Percentiles rank a stretch among this genome's conserved stretches.
phyloP scores from a whole-genome alignment of 2,113 vertebrate genomes.

The Triplophysa dalaica region DNA sequence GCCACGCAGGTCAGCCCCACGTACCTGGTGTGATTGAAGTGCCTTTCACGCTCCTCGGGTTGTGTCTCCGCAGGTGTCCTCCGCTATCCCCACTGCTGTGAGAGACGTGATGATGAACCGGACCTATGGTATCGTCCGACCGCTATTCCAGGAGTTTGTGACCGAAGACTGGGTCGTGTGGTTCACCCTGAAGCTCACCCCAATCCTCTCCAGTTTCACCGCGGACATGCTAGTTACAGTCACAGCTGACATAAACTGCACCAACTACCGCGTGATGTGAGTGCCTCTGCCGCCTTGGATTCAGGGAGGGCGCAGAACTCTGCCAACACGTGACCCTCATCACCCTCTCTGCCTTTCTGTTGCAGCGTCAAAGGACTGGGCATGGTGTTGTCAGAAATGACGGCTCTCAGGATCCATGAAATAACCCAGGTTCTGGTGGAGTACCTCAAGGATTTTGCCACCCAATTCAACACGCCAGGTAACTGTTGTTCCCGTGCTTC shows the following conservation, averaged over 20 bases:
- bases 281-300: slow-evolving; percentile 36
- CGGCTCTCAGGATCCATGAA: too few relatives aligned
- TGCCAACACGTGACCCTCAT: too few relatives aligned
- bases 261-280: slow-evolving; percentile 53
- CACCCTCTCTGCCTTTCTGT: too few relatives aligned
- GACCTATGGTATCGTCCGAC: slow-evolving; percentile 58
- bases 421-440: too few relatives aligned
- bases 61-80: slow-evolving; percentile 19
- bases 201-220: slow-evolving; percentile 45
- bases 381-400: too few relatives aligned
- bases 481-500: too few relatives aligned
- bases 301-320: too few relatives aligned
- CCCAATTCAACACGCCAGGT: too few relatives aligned
- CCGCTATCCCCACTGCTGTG: slow-evolving; percentile 15
- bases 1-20: too few relatives aligned
- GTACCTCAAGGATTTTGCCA: too few relatives aligned
- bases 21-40: background rate
- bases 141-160: slow-evolving; percentile 3
- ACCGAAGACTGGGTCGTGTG: slow-evolving; percentile 7
- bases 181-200: slow-evolving; percentile 44
- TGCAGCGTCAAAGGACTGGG: too few relatives aligned
- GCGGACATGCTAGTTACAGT: slow-evolving; percentile 35
- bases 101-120: slow-evolving; percentile 54
- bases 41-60: background rate
- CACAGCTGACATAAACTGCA: slow-evolving; percentile 18